A percentile compares a stretch with the other conserved stretches of the same genome.
Evolutionary conservation across 2,888 invertebrate species (phyloP).

Genomic region (Lutraria lutraria): DNA sequence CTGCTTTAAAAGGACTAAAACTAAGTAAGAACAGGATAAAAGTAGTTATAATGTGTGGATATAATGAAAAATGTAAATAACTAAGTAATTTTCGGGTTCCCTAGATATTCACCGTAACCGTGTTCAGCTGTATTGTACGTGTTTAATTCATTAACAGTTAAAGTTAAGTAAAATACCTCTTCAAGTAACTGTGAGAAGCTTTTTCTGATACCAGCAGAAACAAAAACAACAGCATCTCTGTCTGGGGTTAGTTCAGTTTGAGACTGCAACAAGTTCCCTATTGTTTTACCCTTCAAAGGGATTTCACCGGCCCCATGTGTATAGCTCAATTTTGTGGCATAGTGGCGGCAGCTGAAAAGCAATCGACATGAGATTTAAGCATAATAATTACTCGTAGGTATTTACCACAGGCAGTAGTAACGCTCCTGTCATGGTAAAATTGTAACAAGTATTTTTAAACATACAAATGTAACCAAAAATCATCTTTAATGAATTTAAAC

Average conservation of each 20-base stretch:
- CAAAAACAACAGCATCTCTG: constrained; percentile 83
- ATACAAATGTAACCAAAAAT: background rate
- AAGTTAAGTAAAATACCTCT: constrained; percentile 72
- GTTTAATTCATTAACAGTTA: no score
- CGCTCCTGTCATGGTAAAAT: background rate
- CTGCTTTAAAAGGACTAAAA: no score
- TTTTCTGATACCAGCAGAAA: constrained; percentile 72
- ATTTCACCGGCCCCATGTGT: constrained; percentile 76
- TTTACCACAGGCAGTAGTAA: no score
- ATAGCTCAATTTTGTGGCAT: constrained; percentile 78
- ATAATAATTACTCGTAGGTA: background rate
- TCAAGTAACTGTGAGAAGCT: constrained; percentile 82
- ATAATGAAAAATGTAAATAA: no score
- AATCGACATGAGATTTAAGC: background rate
- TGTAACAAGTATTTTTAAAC: background rate
- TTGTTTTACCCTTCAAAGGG: constrained; percentile 82
- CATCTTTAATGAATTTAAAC: background rate
- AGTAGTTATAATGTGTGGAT: no score
- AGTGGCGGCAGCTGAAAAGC: constrained; percentile 5
- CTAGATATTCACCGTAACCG: no score
- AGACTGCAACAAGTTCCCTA: constrained; percentile 82
- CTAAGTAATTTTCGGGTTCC: no score
- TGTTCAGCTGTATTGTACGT: no score
- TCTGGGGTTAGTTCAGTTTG: constrained; percentile 80
- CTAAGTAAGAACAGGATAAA: no score